Evolutionary conservation across 2,797 vertebrate genomes (phyloP).

Genomic region (Bradypus variegatus): DNA sequence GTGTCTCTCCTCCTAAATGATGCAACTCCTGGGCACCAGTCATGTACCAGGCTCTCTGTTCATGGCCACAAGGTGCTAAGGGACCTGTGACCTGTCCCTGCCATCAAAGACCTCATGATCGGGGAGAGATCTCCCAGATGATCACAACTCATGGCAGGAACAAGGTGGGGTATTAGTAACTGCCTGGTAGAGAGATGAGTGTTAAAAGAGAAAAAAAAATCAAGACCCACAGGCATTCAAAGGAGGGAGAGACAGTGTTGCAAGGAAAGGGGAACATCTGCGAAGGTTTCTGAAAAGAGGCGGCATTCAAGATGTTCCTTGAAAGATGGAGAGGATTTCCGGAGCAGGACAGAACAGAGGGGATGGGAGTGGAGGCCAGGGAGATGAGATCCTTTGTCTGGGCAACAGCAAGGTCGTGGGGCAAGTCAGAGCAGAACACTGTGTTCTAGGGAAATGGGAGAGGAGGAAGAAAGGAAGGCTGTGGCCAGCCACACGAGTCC

Average conservation of each 20-base stretch:
- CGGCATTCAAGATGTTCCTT: neutral
- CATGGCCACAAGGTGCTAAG: neutral
- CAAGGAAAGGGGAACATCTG: neutral
- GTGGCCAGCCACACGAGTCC: neutral
- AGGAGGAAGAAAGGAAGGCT: neutral
- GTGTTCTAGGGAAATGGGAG: neutral
- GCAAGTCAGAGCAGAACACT: constrained; percentile 24
- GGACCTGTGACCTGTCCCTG: neutral
- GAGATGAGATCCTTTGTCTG: neutral
- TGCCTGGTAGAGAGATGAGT: neutral
- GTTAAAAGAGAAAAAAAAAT: neutral
- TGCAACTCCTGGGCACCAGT: neutral
- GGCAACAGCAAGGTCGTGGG: neutral
- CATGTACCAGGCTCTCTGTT: neutral
- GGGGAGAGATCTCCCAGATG: neutral
- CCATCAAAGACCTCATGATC: neutral
- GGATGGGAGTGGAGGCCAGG: neutral
- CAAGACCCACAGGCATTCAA: neutral
- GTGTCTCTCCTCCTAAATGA: neutral
- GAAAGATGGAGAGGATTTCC: constrained; percentile 33
- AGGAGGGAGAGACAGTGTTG: neutral
- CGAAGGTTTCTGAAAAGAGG: constrained; percentile 17
- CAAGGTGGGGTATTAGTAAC: neutral
- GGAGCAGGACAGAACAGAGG: neutral
- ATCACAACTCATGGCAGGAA: neutral